Evolutionary conservation across 2,888 invertebrate genomes (phyloP), one percentile per base, ranked within the genome.

Genomic region (Parnassius smintheus): DNA sequence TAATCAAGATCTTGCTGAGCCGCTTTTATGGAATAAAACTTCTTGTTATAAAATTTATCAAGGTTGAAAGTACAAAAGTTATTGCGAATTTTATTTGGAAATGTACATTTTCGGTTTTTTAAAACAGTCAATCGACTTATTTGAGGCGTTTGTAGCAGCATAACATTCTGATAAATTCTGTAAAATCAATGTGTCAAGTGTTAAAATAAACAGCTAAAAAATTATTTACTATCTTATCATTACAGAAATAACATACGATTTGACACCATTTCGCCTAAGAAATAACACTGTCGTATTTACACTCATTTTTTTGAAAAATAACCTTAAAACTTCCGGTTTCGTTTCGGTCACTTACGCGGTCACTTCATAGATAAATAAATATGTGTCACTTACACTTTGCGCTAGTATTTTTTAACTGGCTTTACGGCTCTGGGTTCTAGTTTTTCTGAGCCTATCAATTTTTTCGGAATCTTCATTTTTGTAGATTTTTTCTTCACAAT

Each of bases 1-100:
- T 93, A 96, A 44, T 92, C 87, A 69, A 94, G 93, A 48, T 95
- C 92, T 65, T 77, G 72, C 66, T 81, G 72, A 13, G 77, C 82
- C 35, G 81, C 69, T 71, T 83, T 81, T 9, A 74, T 72, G 8
- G 89, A 82, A 69, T 83, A 89, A 66, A 76, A 83, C 68, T 76
- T 76, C 56, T 64, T 64, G 12, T 46, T 51, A 2, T 9, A 50
- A n/a, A 46, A 9, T 9, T 45, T 44, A 35, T 44, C 41, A 25
- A n/a, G 12, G 9, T 50, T 49, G 11, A 48, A 60, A 42, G 49
- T 53, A 13, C 25, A 13, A 48, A 56, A 56, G 4, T 12, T 25
- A 49, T 59, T 52, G n/a, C 18, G 11, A 42, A n/a, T 48, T n/a
- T 8, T 52, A 44, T 35, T 56, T 11, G 51, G 48, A 54, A 42